Base-by-base conservation (phyloP, 2,797 vertebrate genomes). In the Chelonia mydas region DNA sequence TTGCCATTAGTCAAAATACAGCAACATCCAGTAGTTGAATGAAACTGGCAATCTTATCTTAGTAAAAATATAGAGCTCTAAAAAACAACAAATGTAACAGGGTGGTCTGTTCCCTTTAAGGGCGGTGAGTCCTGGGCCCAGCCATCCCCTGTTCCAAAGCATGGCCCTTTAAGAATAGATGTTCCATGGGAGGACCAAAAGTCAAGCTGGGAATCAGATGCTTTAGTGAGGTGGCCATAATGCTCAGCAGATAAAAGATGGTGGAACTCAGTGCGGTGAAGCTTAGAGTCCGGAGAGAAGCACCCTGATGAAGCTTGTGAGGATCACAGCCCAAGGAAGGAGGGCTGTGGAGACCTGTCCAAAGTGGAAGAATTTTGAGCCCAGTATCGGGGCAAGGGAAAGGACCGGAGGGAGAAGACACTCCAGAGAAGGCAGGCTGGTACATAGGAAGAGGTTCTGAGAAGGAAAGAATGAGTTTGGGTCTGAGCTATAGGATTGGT, bases 121-220 rank as follows among this genome's bases (percentile, higher is more conserved):
- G 94, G 95, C 90, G 89, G 91, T 79, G 90, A 90, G 88, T 85
- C 33, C 15, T 47, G 87, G 88, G 83, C 55, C 76, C 77, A 90
- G 93, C 87, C 92, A 95, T 95, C 94, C 92, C 74, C 87, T n/a
- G 19, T 88, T 96, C 92, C 81, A 90, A 96, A 94, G 37, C 31
- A 47, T 13, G 84, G 33, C 41, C 50, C 91, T 96, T 94, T 95
- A 92, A 97, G 94, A 85, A 79, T 15, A 0, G 0, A 7, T 88
- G 41, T 87, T 95, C 25, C 89, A 76, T 37, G n/a, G 88, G 84
- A 7, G 28, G 21, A 65, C 45, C 55, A 88, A 61, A 11, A 59
- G 47, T 7, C 76, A 87, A 93, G 81, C 51, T 88, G 33, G 53
- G 19, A 21, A 6, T 59, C 59, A 61, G 59, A 31, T 31, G 59